Conservation (phyloP, 2,113 vertebrate genomes). For the Ondatra zibethicus region DNA sequence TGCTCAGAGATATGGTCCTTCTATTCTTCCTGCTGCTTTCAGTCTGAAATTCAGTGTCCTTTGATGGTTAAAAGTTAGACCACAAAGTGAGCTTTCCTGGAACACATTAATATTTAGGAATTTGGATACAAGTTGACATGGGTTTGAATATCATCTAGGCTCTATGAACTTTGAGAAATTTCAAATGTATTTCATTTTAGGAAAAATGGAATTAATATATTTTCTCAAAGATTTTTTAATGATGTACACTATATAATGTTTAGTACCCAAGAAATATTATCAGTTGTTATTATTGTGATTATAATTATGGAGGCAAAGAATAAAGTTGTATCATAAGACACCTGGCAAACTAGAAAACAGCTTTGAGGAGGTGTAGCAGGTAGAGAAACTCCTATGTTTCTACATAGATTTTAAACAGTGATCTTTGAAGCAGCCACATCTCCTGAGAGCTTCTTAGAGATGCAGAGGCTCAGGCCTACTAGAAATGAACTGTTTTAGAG, state of each 20-base stretch:
- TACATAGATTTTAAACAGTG: background rate
- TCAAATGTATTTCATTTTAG: background rate
- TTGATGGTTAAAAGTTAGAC: background rate
- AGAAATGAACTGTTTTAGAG: background rate
- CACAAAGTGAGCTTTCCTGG: background rate
- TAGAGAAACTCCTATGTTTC: background rate
- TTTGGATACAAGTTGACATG: background rate
- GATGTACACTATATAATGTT: background rate
- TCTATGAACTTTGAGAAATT: background rate
- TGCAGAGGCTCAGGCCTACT: background rate
- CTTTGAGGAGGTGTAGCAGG: background rate
- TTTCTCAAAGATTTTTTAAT: background rate
- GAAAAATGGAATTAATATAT: background rate
- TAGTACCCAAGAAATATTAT: background rate
- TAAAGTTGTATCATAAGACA: background rate
- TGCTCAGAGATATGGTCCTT: background rate
- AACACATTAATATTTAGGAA: background rate
- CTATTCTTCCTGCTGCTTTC: background rate
- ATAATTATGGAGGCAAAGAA: background rate
- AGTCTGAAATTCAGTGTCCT: background rate
- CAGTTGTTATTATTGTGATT: background rate
- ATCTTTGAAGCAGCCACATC: background rate
- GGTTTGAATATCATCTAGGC: background rate
- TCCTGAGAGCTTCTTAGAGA: slow-evolving; percentile 22
- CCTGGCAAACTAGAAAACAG: background rate